Conservation (phyloP, 2,888 invertebrate species). For the Osmoderma eremita region DNA sequence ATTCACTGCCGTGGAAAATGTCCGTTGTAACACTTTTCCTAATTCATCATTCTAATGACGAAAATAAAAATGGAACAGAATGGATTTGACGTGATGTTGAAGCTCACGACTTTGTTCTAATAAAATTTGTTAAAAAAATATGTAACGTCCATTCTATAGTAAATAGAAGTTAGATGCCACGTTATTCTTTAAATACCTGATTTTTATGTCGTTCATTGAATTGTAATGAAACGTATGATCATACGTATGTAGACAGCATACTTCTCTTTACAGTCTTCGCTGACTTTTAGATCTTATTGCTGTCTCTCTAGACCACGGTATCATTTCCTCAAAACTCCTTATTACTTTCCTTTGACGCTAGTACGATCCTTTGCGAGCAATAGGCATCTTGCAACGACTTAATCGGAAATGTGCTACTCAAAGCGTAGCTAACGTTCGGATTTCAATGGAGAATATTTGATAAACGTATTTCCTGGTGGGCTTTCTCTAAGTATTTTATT, state of each 20-base stretch:
- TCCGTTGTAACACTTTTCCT: background rate
- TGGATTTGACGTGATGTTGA: background rate
- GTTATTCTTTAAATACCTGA: too few species aligned
- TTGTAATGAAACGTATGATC: too few species aligned
- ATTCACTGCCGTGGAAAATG: background rate
- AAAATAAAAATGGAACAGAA: background rate
- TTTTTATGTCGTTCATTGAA: too few species aligned
- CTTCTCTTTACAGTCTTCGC: too few species aligned
- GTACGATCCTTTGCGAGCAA: background rate
- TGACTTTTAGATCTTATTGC: too few species aligned
- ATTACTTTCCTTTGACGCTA: background rate
- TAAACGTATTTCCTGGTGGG: background rate
- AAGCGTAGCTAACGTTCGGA: background rate
- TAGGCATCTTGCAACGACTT: background rate
- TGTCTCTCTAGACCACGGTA: background rate
- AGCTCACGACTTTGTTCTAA: too few species aligned
- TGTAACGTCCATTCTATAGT: too few species aligned
- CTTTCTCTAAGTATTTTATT: background rate
- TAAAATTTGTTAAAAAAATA: too few species aligned
- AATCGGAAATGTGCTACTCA: background rate
- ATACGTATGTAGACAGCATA: too few species aligned
- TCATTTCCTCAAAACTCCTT: background rate
- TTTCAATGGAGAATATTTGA: slow-evolving; percentile 1
- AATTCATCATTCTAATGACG: slow-evolving; percentile 13
- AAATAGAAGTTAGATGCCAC: background rate